Percentiles rank a stretch among this genome's conserved stretches.
These are phyloP conservation scores for Uloborus plumipes DNA, from an alignment of 2,888 invertebrate genomes.

Conservation along the genomic window DNA sequence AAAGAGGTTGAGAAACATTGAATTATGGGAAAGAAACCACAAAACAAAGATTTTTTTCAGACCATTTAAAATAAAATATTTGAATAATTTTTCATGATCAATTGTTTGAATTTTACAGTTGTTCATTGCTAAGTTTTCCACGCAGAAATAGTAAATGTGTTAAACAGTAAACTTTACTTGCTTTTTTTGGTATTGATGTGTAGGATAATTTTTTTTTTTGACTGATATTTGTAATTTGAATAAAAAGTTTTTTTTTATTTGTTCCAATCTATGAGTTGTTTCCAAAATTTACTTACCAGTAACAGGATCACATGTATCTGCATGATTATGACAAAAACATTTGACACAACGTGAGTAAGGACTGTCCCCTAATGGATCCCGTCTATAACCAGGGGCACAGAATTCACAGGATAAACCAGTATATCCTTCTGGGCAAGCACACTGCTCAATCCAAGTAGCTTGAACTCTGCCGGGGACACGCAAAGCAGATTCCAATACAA, in stretches of 20 bases:
- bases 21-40: no score
- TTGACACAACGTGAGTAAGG: constrained; percentile 94
- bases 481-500: constrained; percentile 86
- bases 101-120: no score
- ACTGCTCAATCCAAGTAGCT: constrained; percentile 95
- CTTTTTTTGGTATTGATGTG: no score
- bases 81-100: no score
- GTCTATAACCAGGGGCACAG: constrained; percentile 93
- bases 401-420: constrained; percentile 93
- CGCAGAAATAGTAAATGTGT: no score
- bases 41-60: no score
- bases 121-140: no score
- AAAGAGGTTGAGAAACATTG: no score
- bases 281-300: constrained; percentile 76
- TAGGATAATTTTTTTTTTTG: no score
- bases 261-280: not conserved
- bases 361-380: constrained; percentile 91
- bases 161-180: no score
- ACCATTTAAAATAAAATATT: no score
- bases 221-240: not conserved
- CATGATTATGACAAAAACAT: constrained; percentile 97
- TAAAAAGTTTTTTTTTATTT: not conserved
- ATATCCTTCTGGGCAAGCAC: constrained; percentile 87
- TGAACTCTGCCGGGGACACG: constrained; percentile 78
- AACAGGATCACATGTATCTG: constrained; percentile 94